A percentile compares a stretch with the other conserved stretches of the same genome.
Conservation (phyloP, 1,140 invertebrate genomes). For the Drosophila punjabiensis region DNA sequence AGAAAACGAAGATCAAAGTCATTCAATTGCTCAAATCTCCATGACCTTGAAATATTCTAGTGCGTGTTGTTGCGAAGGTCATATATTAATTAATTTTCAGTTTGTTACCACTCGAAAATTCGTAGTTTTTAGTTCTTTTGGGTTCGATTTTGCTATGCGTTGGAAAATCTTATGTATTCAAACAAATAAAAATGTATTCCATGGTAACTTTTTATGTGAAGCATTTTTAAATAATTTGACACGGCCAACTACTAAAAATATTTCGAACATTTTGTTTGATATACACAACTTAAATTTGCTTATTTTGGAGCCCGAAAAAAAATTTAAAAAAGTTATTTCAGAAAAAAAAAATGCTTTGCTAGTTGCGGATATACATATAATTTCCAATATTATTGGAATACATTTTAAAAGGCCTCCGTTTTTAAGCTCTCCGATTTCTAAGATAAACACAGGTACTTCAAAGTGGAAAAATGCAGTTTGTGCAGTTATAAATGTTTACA, state of each 20-base stretch:
- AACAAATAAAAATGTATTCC: conserved; percentile 29
- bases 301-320: conserved; percentile 32
- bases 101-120: conserved; percentile 51
- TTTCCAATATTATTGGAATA: conserved; percentile 84
- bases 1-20: conserved; percentile 56
- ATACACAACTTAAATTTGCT: conserved; percentile 34
- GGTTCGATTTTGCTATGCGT: conserved; percentile 78
- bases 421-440: background rate
- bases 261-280: conserved; percentile 52
- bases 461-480: conserved; percentile 56
- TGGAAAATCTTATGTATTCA: conserved; percentile 32
- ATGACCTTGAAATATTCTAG: conserved; percentile 76
- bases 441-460: background rate
- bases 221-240: conserved; percentile 59
- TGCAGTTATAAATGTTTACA: conserved; percentile 86
- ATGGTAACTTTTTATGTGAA: conserved; percentile 70
- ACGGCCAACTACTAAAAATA: background rate
- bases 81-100: conserved; percentile 66
- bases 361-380: conserved; percentile 86
- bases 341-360: conserved; percentile 72
- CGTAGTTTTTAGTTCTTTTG: conserved; percentile 62
- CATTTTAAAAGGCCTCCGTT: conserved; percentile 9
- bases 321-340: conserved; percentile 49
- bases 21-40: conserved; percentile 73
- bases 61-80: conserved; percentile 86